Percentiles rank a stretch among this genome's conserved stretches.
These are phyloP conservation scores for Amiota mariae DNA, from an alignment of 2,888 invertebrate species.

Conservation along the genomic window DNA sequence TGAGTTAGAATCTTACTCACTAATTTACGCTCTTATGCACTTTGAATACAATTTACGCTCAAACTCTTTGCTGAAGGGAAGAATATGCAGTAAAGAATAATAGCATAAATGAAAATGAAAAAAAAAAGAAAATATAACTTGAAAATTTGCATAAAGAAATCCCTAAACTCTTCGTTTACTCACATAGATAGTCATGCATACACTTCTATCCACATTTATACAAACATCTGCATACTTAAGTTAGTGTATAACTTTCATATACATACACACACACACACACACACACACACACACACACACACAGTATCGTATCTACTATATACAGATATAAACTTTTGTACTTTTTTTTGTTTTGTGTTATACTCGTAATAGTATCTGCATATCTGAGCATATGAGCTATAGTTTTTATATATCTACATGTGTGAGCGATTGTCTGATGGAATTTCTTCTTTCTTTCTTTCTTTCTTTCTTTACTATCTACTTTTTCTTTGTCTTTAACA, in stretches of 20 bases:
- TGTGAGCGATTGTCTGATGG: neutral
- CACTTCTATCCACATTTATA: neutral
- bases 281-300: slow-evolving; percentile 47
- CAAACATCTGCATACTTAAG: slow-evolving; percentile 50
- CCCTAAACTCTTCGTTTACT: slow-evolving; percentile 50
- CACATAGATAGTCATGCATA: slow-evolving; percentile 32
- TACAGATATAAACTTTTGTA: neutral
- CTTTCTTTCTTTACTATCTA: too few relatives aligned
- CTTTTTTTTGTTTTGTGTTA: neutral
- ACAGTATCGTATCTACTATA: neutral
- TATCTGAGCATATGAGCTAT: neutral
- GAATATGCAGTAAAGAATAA: too few relatives aligned
- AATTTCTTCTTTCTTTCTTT: too few relatives aligned
- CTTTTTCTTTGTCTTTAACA: slow-evolving; percentile 32
- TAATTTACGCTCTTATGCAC: slow-evolving; percentile 56
- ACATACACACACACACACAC: slow-evolving; percentile 37
- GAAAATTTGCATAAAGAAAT: slow-evolving; percentile 63
- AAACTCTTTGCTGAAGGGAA: slow-evolving; percentile 2
- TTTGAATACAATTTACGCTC: slow-evolving; percentile 53
- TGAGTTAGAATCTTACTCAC: slow-evolving; percentile 41
- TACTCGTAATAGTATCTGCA: neutral
- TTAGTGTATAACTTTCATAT: slow-evolving; percentile 57
- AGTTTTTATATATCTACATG: neutral
- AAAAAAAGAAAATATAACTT: slow-evolving; percentile 31
- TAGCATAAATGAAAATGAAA: neutral